phyloP scores from a whole-genome alignment of 2,888 invertebrate genomes.

The Eupeodes latifasciatus region DNA sequence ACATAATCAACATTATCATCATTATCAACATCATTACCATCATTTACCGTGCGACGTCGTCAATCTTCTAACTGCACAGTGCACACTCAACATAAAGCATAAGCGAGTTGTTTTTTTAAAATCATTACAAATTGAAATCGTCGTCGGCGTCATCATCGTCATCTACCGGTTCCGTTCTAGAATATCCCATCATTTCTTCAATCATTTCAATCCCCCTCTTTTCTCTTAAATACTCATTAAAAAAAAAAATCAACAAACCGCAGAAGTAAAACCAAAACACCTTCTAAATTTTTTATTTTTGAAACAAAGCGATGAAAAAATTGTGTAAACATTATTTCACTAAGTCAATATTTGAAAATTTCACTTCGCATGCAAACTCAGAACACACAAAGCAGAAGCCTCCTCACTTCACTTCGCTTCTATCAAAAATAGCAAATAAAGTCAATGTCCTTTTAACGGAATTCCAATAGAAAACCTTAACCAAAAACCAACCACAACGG shows the following conservation, averaged over 20 bases:
- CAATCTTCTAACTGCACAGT: constrained; percentile 27
- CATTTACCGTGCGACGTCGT: neutral
- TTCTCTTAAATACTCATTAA: neutral
- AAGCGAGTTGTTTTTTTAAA: constrained; percentile 20
- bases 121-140: constrained; percentile 44
- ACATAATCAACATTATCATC: constrained; percentile 54
- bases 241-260: constrained; percentile 4
- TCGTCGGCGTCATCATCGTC: neutral
- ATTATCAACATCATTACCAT: constrained; percentile 10
- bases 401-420: neutral
- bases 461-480: constrained; percentile 39
- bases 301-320: constrained; percentile 5
- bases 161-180: neutral
- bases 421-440: constrained; percentile 11
- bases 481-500: constrained; percentile 4
- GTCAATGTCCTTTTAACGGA: constrained; percentile 55
- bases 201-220: neutral
- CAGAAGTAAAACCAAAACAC: constrained; percentile 6
- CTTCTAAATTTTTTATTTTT: constrained; percentile 38
- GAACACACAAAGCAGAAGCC: neutral
- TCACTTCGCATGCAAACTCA: constrained; percentile 11
- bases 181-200: neutral
- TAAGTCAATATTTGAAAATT: constrained; percentile 36
- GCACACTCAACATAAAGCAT: constrained; percentile 8
- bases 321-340: constrained; percentile 49